Base-by-base conservation (phyloP, 2,113 vertebrate genomes). In the Glaucidium brasilianum region DNA sequence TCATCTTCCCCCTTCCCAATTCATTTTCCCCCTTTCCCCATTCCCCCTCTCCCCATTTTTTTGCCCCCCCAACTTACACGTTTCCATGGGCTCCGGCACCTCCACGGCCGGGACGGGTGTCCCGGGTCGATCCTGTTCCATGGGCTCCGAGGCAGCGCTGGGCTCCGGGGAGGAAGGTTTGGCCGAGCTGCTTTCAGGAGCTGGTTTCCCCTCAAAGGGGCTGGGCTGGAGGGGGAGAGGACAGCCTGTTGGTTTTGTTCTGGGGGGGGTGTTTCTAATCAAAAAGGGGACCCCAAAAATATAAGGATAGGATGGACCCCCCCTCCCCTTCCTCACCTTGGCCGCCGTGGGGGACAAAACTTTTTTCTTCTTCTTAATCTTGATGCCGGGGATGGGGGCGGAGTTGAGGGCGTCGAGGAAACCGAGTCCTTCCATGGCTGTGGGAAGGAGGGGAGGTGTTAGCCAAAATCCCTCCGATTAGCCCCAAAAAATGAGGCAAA, bases 281-380 rank as follows among this genome's bases (percentile, higher is more conserved):
- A 47, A 35, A 29, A 25, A 30, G 11, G 37, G 37, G 25, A n/a
- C 10, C 12, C 15, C 12, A 26, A 15, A 16, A 5, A 3, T 8
- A 7, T 15, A 6, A 39, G 39, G 39, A 39, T 39, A 11, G 39
- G 39, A 39, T n/a, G n/a, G n/a, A n/a, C n/a, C n/a, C n/a, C 39
- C 39, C 39, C 39, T 11, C 39, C 5, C 16, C 73, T 6, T 19
- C 25, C 62, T 71, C 56, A 99, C 99, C 99, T 99, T 99, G 93
- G 98, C 98, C 2, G 99, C 98, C 0, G 99, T 99, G 0, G 99
- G 99, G 16, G 99, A 99, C 29, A 98, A 95, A 6, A 98, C 99
- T 71, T 99, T 99, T 83, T 99, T 99, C 96, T 99, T 99, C 97
- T 99, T 99, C 92, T 99, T 99, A 94, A 99, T 99, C 95, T 99